Evolutionary conservation across 2,888 invertebrate genomes (phyloP).

Genomic region (Scaptomyza flava): DNA sequence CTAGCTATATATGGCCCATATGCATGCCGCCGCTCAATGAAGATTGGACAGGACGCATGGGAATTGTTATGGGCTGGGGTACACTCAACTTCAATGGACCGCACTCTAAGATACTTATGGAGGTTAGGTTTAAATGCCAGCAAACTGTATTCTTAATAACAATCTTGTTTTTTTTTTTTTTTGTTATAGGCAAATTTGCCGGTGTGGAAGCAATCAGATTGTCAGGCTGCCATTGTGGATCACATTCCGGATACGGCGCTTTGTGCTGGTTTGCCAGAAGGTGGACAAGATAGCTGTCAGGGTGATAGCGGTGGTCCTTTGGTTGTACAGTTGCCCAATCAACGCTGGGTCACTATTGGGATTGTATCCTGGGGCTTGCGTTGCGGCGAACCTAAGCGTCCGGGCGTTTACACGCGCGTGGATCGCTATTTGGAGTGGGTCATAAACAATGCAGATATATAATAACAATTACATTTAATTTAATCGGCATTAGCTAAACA

Average conservation of each 20-base stretch:
- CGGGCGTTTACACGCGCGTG: constrained; percentile 92
- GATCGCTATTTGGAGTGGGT: constrained; percentile 83
- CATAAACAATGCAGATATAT: constrained; percentile 80
- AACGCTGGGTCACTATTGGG: constrained; percentile 91
- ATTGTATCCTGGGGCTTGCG: constrained; percentile 94
- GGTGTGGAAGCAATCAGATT: constrained; percentile 89
- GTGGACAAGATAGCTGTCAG: constrained; percentile 93
- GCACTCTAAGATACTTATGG: constrained; percentile 88
- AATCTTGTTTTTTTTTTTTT: background rate
- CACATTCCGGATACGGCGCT: constrained; percentile 88
- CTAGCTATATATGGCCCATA: constrained; percentile 92
- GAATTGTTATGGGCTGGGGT: constrained; percentile 92
- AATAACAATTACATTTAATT: constrained; percentile 50
- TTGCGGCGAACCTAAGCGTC: constrained; percentile 90
- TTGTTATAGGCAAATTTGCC: constrained; percentile 86
- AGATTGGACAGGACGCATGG: constrained; percentile 87
- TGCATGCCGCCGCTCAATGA: constrained; percentile 90
- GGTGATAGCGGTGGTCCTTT: constrained; percentile 89
- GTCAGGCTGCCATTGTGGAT: constrained; percentile 87
- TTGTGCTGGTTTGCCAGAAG: constrained; percentile 91
- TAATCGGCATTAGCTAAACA: constrained; percentile 59
- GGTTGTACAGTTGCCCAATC: constrained; percentile 89
- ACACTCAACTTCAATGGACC: constrained; percentile 90
- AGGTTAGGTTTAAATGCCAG: constrained; percentile 85
- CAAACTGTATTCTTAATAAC: background rate